Evolutionary conservation across 1,140 invertebrate genomes (phyloP).

Genomic region (Eupeodes corollae): DNA sequence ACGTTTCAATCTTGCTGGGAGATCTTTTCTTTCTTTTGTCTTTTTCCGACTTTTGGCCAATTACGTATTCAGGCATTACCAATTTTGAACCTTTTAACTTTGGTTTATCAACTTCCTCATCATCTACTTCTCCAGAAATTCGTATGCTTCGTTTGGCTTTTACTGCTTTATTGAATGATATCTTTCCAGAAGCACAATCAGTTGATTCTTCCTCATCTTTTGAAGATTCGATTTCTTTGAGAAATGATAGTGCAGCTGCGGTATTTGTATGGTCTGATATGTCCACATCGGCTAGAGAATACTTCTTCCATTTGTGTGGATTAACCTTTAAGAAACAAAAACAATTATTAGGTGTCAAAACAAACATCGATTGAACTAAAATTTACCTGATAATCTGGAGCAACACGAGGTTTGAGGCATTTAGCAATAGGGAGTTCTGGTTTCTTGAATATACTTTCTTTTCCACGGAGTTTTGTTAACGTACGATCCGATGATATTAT

Average conservation of each 20-base stretch:
- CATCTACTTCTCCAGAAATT: conserved; percentile 24
- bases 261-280: conserved; percentile 63
- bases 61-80: conserved; percentile 69
- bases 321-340: conserved; percentile 38
- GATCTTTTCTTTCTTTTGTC: conserved; percentile 24
- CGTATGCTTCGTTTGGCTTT: conserved; percentile 21
- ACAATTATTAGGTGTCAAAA: not conserved
- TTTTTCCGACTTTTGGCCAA: conserved; percentile 49
- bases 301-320: conserved; percentile 66
- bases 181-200: conserved; percentile 27
- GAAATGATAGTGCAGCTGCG: conserved; percentile 56
- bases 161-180: conserved; percentile 41
- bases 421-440: conserved; percentile 48
- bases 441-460: conserved; percentile 66
- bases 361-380: too few relatives aligned
- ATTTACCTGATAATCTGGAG: conserved; percentile 52
- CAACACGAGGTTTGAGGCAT: conserved; percentile 40
- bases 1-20: conserved; percentile 24
- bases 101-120: conserved; percentile 36
- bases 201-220: conserved; percentile 30
- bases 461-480: conserved; percentile 42
- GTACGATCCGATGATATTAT: conserved; percentile 10
- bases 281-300: conserved; percentile 62
- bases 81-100: conserved; percentile 54
- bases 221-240: conserved; percentile 50